Conservation (phyloP, 2,888 invertebrate genomes). For the Cerastis leucographa region DNA sequence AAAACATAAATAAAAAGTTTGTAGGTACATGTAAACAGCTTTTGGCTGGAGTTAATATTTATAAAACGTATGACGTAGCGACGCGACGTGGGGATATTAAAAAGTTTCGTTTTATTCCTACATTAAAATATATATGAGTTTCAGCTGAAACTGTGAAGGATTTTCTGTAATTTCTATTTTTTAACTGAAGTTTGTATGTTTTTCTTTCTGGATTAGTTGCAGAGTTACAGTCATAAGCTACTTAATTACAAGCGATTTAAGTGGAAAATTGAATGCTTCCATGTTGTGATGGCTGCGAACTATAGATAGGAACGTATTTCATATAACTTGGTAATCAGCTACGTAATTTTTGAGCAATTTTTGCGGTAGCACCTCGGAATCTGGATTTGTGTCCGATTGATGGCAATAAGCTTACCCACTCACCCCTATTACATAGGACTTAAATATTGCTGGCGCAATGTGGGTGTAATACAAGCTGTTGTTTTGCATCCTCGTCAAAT, state of each 20-base stretch:
- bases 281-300: background rate
- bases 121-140: constrained; percentile 38
- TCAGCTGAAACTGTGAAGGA: background rate
- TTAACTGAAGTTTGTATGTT: background rate
- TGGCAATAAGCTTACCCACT: background rate
- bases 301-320: background rate
- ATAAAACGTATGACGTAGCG: constrained; percentile 24
- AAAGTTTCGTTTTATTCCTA: constrained; percentile 25
- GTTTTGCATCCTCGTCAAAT: too few species aligned
- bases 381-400: background rate
- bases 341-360: background rate
- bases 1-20: constrained; percentile 56
- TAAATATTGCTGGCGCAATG: background rate
- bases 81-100: constrained; percentile 24
- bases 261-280: background rate
- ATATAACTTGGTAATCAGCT: background rate
- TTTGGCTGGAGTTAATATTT: constrained; percentile 40
- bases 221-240: background rate
- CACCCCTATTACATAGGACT: background rate
- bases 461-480: too few species aligned
- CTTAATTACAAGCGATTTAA: background rate
- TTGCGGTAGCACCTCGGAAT: background rate
- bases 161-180: constrained; percentile 15
- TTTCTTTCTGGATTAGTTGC: background rate
- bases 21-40: constrained; percentile 38